Evolutionary conservation across 2,888 invertebrate species (phyloP).

Genomic region (Gonocerus acuteangulatus): DNA sequence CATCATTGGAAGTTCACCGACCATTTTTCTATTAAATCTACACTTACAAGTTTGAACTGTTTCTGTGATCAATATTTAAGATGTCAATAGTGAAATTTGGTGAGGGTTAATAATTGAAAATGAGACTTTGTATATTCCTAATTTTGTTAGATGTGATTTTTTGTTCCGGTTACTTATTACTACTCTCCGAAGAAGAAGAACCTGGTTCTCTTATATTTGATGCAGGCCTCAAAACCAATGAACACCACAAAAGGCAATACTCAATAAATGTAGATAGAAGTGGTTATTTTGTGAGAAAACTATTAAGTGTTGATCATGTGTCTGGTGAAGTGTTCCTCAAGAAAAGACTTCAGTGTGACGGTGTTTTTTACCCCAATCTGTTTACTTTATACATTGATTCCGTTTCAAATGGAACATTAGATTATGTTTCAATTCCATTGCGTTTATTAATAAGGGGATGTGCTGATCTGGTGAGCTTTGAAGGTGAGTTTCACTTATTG

Average conservation of each 20-base stretch:
- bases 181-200: conserved; percentile 35
- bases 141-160: conserved; percentile 18
- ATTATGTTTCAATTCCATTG: conserved; percentile 42
- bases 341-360: conserved; percentile 67
- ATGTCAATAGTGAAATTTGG: conserved; percentile 25
- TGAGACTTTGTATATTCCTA: conserved; percentile 14
- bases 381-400: conserved; percentile 84
- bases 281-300: conserved; percentile 70
- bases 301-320: conserved; percentile 65
- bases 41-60: not conserved
- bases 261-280: conserved; percentile 72
- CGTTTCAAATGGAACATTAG: conserved; percentile 54
- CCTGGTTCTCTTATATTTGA: conserved; percentile 38
- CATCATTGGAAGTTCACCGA: not conserved
- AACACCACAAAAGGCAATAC: conserved; percentile 51
- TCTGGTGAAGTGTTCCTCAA: conserved; percentile 67
- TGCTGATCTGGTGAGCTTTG: conserved; percentile 37
- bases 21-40: not conserved
- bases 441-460: conserved; percentile 41
- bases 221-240: conserved; percentile 33
- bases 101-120: conserved; percentile 19
- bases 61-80: conserved; percentile 24
- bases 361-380: conserved; percentile 71
- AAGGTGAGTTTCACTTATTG: conserved; percentile 30
- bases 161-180: conserved; percentile 27